Evolutionary conservation across 2,797 vertebrate species (phyloP).

Genomic region (Echeneis naucrates): DNA sequence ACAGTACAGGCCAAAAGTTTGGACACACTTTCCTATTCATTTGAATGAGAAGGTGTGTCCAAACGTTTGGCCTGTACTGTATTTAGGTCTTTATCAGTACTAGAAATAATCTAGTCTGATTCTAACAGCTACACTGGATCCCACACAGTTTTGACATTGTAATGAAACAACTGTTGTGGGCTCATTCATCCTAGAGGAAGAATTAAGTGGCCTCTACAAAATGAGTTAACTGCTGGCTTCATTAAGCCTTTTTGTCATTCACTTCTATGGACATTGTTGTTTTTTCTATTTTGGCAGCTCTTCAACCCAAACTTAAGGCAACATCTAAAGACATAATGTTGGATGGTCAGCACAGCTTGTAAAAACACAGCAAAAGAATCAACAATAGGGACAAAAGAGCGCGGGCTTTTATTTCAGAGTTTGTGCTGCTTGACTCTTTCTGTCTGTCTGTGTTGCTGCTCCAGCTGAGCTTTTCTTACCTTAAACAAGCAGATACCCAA

Average conservation of each 20-base stretch:
- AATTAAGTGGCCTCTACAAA: constrained; percentile 17
- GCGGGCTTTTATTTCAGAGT: constrained; percentile 6
- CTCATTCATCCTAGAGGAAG: background rate
- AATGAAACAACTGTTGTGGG: background rate
- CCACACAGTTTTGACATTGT: constrained; percentile 2
- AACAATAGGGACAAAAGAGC: constrained; percentile 6
- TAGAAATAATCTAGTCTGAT: background rate
- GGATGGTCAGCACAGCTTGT: constrained; percentile 6
- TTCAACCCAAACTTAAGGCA: constrained; percentile 29
- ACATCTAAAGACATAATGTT: constrained; percentile 36
- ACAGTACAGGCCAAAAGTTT: too few relatives aligned
- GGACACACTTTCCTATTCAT: too few relatives aligned
- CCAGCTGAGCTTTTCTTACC: constrained; percentile 30
- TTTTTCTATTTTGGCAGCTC: constrained; percentile 26
- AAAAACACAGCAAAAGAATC: constrained; percentile 12
- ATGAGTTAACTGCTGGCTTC: constrained; percentile 24
- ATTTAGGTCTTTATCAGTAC: background rate
- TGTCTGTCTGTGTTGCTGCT: constrained; percentile 25
- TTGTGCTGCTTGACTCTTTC: background rate
- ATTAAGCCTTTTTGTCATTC: constrained; percentile 18
- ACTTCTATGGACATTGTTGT: constrained; percentile 17
- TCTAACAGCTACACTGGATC: constrained; percentile 7
- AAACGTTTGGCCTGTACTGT: too few relatives aligned
- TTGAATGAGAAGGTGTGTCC: too few relatives aligned
- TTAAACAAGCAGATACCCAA: constrained; percentile 25